Evolutionary conservation across 2,113 vertebrate genomes (phyloP), one percentile per base, ranked within the genome.

Genomic region (Elephas maximus): DNA sequence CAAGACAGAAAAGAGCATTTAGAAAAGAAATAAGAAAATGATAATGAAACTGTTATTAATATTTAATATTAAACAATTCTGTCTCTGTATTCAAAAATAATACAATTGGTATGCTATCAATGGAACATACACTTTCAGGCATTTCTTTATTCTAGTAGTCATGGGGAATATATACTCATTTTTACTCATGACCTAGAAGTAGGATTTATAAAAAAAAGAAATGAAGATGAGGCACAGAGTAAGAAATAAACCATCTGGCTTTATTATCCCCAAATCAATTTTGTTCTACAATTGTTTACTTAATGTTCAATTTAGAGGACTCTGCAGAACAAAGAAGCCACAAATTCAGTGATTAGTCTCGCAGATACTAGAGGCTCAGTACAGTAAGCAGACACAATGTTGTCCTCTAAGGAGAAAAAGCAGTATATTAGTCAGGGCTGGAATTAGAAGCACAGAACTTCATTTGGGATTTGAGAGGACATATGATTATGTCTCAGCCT

Each of bases 211-310:
- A 67, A 28, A 80, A 93, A n/a, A 26, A 6, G 76, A 94, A 87
- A 44, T 86, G 26, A 92, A 83, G 48, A 20, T 57, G 53, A 91
- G 41, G 12, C 41, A 57, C n/a, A 76, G 3, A 23, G 2, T 92
- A 84, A 93, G 45, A 92, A 95, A 92, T 78, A 87, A 87, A 41
- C 37, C 57, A 69, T 80, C 74, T 74, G 37, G 20, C 18, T 95
- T 95, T 90, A 94, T 74, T 84, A 69, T 73, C 14, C 10, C 51
- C 30, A 82, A 24, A 71, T 69, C 33, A 81, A 60, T 82, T 82
- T 93, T 51, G 23, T 85, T 81, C 14, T 77, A 15, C 18, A 57
- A 88, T 48, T 92, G 44, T 2, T 88, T 69, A 65, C 60, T 44
- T 67, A 88, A 60, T 74, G 5, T 44, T 88, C 37, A 90, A 57